Percentiles rank a stretch among this genome's conserved stretches.
Conservation (phyloP, 2,113 vertebrate species). For the Phaethornis superciliosus region DNA sequence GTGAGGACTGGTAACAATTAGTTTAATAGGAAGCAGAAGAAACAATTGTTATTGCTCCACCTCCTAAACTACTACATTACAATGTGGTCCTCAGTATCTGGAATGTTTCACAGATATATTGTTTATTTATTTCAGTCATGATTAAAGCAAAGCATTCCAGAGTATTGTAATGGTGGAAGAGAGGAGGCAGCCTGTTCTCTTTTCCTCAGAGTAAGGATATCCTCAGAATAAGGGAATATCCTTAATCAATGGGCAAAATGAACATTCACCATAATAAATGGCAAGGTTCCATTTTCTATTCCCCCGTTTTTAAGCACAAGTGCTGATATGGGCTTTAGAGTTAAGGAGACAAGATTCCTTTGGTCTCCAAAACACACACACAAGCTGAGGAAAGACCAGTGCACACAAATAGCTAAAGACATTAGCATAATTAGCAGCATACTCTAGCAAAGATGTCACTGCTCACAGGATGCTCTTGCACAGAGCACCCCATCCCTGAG, state of each 20-base stretch:
- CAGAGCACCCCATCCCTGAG: not conserved
- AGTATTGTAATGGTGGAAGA: not conserved
- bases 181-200: not conserved
- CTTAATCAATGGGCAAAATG: not conserved
- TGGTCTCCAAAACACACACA: not conserved
- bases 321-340: not conserved
- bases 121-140: slow-evolving; percentile 21
- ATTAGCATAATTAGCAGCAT: not conserved
- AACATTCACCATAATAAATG: not conserved
- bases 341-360: rapidly evolving
- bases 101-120: slow-evolving; percentile 18
- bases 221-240: not conserved
- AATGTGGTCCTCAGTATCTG: slow-evolving; percentile 10
- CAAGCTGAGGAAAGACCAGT: not conserved
- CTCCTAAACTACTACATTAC: slow-evolving; percentile 13
- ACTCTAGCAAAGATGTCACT: not conserved
- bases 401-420: not conserved
- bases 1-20: slow-evolving; percentile 25
- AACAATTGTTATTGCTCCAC: slow-evolving; percentile 22
- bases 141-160: slow-evolving; percentile 20
- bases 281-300: not conserved
- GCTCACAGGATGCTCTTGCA: not conserved
- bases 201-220: not conserved
- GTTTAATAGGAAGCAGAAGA: slow-evolving; percentile 36
- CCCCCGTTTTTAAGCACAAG: not conserved